phyloP scores from a whole-genome alignment of 2,797 vertebrate species.

The Acipenser oxyrinchus region DNA sequence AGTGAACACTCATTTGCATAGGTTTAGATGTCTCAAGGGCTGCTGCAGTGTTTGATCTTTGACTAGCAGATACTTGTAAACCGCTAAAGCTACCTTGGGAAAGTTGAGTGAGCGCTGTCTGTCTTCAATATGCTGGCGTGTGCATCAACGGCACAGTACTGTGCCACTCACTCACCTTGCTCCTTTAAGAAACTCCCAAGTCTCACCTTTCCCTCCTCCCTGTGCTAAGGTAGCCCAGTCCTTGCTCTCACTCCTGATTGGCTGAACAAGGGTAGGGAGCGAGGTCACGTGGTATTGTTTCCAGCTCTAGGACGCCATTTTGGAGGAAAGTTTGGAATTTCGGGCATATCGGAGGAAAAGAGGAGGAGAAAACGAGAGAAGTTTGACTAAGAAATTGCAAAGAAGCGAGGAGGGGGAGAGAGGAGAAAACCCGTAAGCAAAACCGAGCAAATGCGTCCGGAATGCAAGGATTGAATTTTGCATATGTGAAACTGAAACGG shows the following conservation, averaged over 20 bases:
- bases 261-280: constrained; percentile 42
- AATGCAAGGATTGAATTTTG: constrained; percentile 24
- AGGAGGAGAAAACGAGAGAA: constrained; percentile 33
- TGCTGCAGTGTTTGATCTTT: no score
- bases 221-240: constrained; percentile 43
- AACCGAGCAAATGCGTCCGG: constrained; percentile 19
- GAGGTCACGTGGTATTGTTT: constrained; percentile 67
- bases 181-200: constrained; percentile 39
- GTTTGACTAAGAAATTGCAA: constrained; percentile 35
- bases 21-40: no score
- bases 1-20: no score
- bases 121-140: no score
- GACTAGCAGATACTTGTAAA: no score
- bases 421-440: constrained; percentile 45
- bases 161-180: constrained; percentile 20
- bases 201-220: constrained; percentile 32
- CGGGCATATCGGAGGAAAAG: constrained; percentile 43
- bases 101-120: no score
- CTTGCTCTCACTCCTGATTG: constrained; percentile 59
- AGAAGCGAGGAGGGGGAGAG: constrained; percentile 24
- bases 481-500: constrained; percentile 22
- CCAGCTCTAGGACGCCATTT: constrained; percentile 81
- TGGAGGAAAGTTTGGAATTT: constrained; percentile 92
- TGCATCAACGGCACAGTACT: no score
- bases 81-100: no score